These are phyloP conservation scores for Halictus rubicundus DNA, from an alignment of 1,140 invertebrate genomes.

Conservation along the genomic window DNA sequence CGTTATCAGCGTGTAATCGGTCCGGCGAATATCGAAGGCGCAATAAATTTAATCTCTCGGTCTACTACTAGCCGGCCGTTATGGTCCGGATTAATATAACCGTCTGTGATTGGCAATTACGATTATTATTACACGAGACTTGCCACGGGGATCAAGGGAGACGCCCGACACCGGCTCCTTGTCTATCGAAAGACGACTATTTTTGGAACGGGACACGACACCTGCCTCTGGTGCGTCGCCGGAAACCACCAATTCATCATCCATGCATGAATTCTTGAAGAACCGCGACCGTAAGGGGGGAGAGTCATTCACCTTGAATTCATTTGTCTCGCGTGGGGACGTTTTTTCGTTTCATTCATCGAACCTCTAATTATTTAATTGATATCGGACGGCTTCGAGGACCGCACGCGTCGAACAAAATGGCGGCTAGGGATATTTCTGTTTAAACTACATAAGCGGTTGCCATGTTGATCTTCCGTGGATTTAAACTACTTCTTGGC, in stretches of 20 bases:
- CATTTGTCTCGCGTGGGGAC: too few relatives aligned
- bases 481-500: too few relatives aligned
- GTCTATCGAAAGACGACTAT: neutral
- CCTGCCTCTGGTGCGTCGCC: neutral
- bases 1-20: neutral
- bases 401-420: neutral
- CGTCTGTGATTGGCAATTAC: conserved; percentile 24
- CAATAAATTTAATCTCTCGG: conserved; percentile 27
- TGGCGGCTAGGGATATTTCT: too few relatives aligned
- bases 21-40: too few relatives aligned
- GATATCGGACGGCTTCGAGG: neutral
- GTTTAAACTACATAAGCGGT: too few relatives aligned
- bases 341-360: neutral
- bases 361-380: neutral
- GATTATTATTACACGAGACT: conserved; percentile 35
- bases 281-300: neutral
- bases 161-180: neutral
- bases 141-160: neutral
- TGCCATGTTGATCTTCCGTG: too few relatives aligned
- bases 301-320: neutral
- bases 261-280: neutral
- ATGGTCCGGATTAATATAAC: conserved; percentile 11
- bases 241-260: neutral
- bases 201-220: conserved; percentile 1
- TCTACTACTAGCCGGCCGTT: neutral